Conservation (phyloP, 2,113 vertebrate species). For the Chloebia gouldiae region DNA sequence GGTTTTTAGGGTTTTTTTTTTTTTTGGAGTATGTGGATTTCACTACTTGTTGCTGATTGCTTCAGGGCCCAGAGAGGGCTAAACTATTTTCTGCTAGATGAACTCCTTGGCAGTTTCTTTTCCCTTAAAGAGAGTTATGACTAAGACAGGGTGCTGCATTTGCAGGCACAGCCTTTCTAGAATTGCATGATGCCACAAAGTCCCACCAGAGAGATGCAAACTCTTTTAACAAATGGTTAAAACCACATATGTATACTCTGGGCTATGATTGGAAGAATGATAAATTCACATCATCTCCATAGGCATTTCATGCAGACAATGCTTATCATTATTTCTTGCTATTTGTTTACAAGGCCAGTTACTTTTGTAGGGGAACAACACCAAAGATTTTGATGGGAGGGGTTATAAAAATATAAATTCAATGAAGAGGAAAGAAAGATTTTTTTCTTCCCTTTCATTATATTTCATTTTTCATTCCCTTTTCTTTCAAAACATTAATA, state of each 20-base stretch:
- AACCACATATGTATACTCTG: background rate
- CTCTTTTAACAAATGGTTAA: background rate
- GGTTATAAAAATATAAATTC: background rate
- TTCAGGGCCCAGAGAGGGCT: background rate
- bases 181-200: background rate
- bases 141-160: background rate
- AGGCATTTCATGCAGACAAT: background rate
- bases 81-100: background rate
- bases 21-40: background rate
- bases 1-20: background rate
- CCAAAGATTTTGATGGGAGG: background rate
- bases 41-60: background rate
- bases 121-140: background rate
- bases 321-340: background rate
- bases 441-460: background rate
- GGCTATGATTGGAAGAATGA: background rate
- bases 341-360: background rate
- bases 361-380: background rate
- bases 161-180: background rate
- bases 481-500: background rate
- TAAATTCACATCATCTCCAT: background rate
- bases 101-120: background rate
- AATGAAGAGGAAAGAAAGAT: background rate
- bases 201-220: background rate
- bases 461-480: background rate